Conservation (phyloP, 1,140 invertebrate species). For the Tetramorium alpestre region DNA sequence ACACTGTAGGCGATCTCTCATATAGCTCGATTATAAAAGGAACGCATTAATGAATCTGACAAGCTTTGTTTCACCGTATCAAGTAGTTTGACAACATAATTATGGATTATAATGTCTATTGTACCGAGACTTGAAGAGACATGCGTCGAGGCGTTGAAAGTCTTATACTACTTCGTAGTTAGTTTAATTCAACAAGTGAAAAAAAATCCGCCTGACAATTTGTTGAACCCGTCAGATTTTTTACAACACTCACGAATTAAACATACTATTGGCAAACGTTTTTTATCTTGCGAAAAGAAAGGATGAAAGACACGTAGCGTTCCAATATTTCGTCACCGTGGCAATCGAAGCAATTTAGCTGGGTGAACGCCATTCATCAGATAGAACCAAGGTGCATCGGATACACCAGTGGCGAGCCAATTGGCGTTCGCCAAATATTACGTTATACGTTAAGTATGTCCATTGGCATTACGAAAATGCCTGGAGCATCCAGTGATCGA, state of each 20-base stretch:
- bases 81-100: slow-evolving; percentile 15
- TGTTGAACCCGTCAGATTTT: neutral
- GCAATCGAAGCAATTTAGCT: neutral
- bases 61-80: slow-evolving; percentile 25
- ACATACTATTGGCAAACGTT: neutral
- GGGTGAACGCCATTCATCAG: neutral
- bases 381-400: slow-evolving; percentile 28
- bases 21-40: neutral
- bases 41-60: slow-evolving; percentile 25
- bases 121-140: neutral
- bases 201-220: neutral
- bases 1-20: neutral
- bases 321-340: neutral
- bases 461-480: slow-evolving; percentile 62
- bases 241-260: neutral
- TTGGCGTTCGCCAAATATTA: slow-evolving; percentile 46
- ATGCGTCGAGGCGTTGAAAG: neutral
- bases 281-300: neutral
- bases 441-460: slow-evolving; percentile 53
- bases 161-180: neutral
- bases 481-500: neutral
- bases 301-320: neutral
- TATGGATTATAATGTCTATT: neutral
- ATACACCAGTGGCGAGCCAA: neutral
- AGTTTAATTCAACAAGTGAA: neutral